Conservation (phyloP, 2,888 invertebrate species). For the Crossocerus cetratus region DNA sequence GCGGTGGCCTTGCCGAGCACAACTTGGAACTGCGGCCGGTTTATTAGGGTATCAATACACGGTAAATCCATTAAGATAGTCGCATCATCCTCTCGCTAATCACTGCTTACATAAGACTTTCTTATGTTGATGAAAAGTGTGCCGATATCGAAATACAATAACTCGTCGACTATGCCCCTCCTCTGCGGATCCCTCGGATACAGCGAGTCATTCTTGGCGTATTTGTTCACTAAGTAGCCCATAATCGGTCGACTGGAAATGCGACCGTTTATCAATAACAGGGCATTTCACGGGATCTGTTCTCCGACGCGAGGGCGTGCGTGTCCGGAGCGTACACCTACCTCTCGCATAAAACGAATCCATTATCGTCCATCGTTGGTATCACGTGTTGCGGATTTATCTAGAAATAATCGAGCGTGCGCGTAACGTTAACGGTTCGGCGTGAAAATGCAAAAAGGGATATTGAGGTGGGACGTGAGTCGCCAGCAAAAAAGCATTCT, state of each 20-base stretch:
- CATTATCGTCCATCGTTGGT: slow-evolving; percentile 90
- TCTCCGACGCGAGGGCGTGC: neutral
- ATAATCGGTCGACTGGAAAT: slow-evolving; percentile 85
- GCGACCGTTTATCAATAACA: neutral
- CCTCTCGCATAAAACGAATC: slow-evolving; percentile 89
- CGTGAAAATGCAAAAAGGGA: neutral
- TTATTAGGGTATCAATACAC: too few species aligned
- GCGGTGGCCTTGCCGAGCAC: slow-evolving; percentile 76
- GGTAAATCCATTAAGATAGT: too few species aligned
- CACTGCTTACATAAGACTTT: slow-evolving; percentile 84
- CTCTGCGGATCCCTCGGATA: slow-evolving; percentile 88
- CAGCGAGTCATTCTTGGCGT: slow-evolving; percentile 86
- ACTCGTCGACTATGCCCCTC: slow-evolving; percentile 87
- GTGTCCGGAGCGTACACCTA: slow-evolving; percentile 45
- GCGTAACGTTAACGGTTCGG: neutral
- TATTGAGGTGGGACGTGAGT: neutral
- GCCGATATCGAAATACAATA: slow-evolving; percentile 88
- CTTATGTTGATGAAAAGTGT: slow-evolving; percentile 84
- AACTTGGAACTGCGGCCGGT: slow-evolving; percentile 79
- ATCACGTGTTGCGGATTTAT: slow-evolving; percentile 91
- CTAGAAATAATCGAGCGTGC: slow-evolving; percentile 75
- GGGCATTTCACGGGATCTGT: neutral
- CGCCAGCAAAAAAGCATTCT: neutral
- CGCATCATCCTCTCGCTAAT: neutral
- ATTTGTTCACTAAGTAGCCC: slow-evolving; percentile 88